Evolutionary conservation across 2,888 invertebrate genomes (phyloP).

Genomic region (Agapostemon virescens): DNA sequence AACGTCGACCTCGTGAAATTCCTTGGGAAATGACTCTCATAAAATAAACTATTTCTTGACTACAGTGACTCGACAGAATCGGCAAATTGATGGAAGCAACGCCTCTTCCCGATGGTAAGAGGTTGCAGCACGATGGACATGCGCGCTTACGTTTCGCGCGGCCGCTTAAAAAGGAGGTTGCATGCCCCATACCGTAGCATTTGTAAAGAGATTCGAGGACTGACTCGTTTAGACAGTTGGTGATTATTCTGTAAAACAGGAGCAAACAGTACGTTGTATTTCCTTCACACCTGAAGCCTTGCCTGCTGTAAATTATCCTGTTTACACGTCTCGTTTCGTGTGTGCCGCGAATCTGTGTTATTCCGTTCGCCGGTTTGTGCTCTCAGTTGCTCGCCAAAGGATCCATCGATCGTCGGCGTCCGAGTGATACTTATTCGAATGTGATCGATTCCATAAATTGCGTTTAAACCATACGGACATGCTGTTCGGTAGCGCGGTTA

Average conservation of each 20-base stretch:
- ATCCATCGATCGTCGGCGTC: conserved; percentile 6
- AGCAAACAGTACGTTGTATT: conserved; percentile 28
- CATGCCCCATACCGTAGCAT: conserved; percentile 34
- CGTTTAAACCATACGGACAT: background rate
- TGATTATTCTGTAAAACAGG: conserved; percentile 38
- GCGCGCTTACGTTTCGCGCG: conserved; percentile 27
- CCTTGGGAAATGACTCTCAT: background rate
- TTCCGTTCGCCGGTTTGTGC: background rate
- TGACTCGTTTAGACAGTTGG: conserved; percentile 51
- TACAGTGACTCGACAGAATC: background rate
- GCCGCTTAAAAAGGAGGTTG: conserved; percentile 41
- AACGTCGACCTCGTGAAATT: background rate
- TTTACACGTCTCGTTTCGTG: background rate
- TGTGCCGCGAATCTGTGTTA: background rate
- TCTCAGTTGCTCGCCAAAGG: background rate
- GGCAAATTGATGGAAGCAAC: background rate
- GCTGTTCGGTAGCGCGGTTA: conserved; percentile 8
- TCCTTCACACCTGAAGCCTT: background rate
- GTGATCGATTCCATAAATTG: background rate
- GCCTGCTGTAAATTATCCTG: conserved; percentile 26
- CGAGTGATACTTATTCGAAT: background rate
- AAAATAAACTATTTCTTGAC: background rate
- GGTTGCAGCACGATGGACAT: conserved; percentile 18
- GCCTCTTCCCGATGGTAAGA: background rate
- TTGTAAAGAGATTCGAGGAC: conserved; percentile 56